These are phyloP conservation scores for Choristoneura rosaceana DNA, from an alignment of 2,888 invertebrate genomes.

Conservation along the genomic window DNA sequence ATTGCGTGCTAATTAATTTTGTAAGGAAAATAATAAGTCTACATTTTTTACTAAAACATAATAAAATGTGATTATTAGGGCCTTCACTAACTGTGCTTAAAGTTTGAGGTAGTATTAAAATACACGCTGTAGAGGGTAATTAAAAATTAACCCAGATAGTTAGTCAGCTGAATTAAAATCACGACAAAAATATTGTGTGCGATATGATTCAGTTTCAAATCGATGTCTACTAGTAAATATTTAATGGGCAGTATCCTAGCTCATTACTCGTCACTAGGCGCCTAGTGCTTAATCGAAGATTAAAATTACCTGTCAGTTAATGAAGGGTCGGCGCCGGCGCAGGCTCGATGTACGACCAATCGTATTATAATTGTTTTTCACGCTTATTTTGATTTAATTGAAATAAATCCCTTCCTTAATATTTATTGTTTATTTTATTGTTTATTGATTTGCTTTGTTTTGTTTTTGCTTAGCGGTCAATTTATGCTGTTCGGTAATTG, in stretches of 20 bases:
- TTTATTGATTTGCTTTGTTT: conserved; percentile 48
- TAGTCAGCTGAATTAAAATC: too few species aligned
- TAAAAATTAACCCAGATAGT: too few species aligned
- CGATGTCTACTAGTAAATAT: not conserved
- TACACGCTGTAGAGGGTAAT: too few species aligned
- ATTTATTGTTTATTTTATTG: conserved; percentile 67
- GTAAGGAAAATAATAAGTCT: too few species aligned
- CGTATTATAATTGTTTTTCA: conserved; percentile 77
- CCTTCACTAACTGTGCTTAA: too few species aligned
- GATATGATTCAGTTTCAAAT: not conserved
- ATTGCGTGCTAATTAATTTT: too few species aligned
- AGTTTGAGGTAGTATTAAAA: too few species aligned
- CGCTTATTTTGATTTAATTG: conserved; percentile 78
- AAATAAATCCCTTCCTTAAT: conserved; percentile 76
- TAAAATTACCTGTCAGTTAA: conserved; percentile 80
- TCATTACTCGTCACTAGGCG: conserved; percentile 39
- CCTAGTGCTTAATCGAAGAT: conserved; percentile 76
- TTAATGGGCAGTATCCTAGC: conserved; percentile 2
- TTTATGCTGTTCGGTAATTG: conserved; percentile 36
- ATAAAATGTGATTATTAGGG: too few species aligned
- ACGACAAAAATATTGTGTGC: not conserved
- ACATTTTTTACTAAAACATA: too few species aligned
- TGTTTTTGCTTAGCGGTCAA: conserved; percentile 23
- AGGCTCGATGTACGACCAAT: conserved; percentile 26
- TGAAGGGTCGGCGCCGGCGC: conserved; percentile 57